Base-by-base conservation (phyloP, 2,113 vertebrate species). In the Strix aluco region DNA sequence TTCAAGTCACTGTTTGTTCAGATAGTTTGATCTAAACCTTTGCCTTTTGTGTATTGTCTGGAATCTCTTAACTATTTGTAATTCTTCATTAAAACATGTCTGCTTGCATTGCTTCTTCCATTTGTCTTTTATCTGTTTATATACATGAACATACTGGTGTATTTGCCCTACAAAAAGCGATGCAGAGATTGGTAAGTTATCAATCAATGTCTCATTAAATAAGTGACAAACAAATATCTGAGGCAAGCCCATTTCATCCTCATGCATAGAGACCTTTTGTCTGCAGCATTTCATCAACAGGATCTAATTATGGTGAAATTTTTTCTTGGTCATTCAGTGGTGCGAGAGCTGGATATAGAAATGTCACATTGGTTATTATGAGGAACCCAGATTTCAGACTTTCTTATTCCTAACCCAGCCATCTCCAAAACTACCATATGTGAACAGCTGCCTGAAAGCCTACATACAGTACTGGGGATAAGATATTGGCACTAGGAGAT, bases 171-270 rank as follows among this genome's bases (percentile, higher is more conserved):
- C n/a, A 86, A 77, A 92, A 94, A 82, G 21, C 57, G 92, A 59
- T 47, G 29, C 25, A 58, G 66, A 65, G 20, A 81, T 75, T 77
- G 74, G 38, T 77, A 85, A 88, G 29, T 87, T 95, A 91, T 95
- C 70, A 87, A 77, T 85, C 89, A 90, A 51, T 70, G 78, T 59
- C 84, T 90, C 73, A 81, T 92, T 90, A 93, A 92, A 87, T 87
- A 94, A 80, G n/a, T 85, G 74, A 38, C n/a, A 67, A 52, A 92
- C 16, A 91, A 95, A 73, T 91, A 94, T 77, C 61, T 87, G 70
- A 92, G 83, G 80, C 75, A 89, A 94, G 32, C 13, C 62, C 51
- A 85, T 95, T 89, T 89, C 58, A 51, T 58, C 20, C 14, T 46
- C 25, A 25, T 4, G 5, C 46, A 40, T n/a, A 86, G 44, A 77